Conservation (phyloP, 2,888 invertebrate genomes). For the Hololepta plana region DNA sequence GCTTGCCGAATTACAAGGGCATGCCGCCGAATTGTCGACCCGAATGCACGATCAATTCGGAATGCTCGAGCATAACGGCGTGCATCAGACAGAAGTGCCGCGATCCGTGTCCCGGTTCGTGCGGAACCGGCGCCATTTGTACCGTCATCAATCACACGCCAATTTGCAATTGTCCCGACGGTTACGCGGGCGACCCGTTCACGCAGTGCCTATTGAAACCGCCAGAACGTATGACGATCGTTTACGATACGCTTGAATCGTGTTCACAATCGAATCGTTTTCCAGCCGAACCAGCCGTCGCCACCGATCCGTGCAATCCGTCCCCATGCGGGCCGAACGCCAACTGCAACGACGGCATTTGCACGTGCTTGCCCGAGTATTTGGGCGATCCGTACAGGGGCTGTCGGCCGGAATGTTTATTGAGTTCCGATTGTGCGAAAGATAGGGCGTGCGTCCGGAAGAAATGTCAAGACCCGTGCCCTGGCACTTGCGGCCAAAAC, state of each 20-base stretch:
- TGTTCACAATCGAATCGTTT: not conserved
- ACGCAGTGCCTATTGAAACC: slow-evolving; percentile 27
- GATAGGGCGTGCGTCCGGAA: slow-evolving; percentile 53
- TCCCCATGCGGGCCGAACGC: slow-evolving; percentile 52
- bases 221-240: slow-evolving; percentile 14
- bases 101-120: slow-evolving; percentile 62
- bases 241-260: no score
- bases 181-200: slow-evolving; percentile 38
- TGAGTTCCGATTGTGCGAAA: slow-evolving; percentile 51
- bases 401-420: slow-evolving; percentile 64
- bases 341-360: slow-evolving; percentile 34
- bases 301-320: slow-evolving; percentile 49
- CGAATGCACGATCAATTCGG: slow-evolving; percentile 53
- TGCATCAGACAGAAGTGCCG: slow-evolving; percentile 61
- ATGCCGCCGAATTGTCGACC: slow-evolving; percentile 46
- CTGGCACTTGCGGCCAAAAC: slow-evolving; percentile 45
- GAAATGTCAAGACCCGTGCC: slow-evolving; percentile 59
- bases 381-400: slow-evolving; percentile 57
- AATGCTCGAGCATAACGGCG: slow-evolving; percentile 52
- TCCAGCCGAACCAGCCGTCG: slow-evolving; percentile 16
- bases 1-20: slow-evolving; percentile 43
- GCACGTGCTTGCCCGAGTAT: slow-evolving; percentile 52
- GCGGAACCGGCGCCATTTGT: slow-evolving; percentile 56
- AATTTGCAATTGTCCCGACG: slow-evolving; percentile 43
- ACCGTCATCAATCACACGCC: slow-evolving; percentile 60